Percentiles rank a stretch among this genome's conserved stretches.
These are phyloP conservation scores for Saguinus midas DNA, from an alignment of 2,113 vertebrate species.

Conservation along the genomic window DNA sequence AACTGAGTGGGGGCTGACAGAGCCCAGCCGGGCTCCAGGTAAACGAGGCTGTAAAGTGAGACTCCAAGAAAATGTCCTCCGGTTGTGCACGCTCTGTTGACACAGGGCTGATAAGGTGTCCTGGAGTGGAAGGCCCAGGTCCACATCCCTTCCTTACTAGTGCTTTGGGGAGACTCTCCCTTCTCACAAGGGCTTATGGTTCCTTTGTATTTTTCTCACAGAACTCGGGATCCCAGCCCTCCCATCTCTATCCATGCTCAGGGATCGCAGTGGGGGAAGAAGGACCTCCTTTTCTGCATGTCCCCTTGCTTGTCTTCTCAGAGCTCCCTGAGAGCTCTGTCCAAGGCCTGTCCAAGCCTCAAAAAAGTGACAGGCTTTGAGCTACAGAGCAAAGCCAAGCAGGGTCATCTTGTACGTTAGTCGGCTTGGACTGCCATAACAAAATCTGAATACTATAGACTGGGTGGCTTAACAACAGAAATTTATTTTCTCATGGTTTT, in stretches of 20 bases:
- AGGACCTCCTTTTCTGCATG: neutral
- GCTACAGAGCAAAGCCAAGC: neutral
- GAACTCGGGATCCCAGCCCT: neutral
- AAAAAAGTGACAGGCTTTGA: neutral
- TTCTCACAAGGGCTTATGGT: neutral
- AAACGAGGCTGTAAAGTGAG: neutral
- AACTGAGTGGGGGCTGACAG: neutral
- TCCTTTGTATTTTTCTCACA: neutral
- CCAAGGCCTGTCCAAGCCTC: too few relatives aligned
- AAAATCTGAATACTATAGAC: neutral
- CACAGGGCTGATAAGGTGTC: neutral
- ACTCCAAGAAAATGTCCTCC: neutral
- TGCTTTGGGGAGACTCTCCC: neutral
- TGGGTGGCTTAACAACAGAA: neutral
- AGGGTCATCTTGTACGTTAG: neutral
- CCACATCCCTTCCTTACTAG: neutral
- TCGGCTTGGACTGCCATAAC: neutral
- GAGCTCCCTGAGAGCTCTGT: neutral
- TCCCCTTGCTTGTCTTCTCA: neutral
- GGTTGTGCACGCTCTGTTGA: neutral
- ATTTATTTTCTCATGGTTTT: neutral
- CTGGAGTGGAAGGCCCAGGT: neutral
- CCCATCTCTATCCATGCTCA: neutral
- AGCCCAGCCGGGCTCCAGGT: neutral
- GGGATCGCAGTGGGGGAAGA: neutral